phyloP scores from a whole-genome alignment of 1,140 invertebrate genomes.

The Aphelinus certus region DNA sequence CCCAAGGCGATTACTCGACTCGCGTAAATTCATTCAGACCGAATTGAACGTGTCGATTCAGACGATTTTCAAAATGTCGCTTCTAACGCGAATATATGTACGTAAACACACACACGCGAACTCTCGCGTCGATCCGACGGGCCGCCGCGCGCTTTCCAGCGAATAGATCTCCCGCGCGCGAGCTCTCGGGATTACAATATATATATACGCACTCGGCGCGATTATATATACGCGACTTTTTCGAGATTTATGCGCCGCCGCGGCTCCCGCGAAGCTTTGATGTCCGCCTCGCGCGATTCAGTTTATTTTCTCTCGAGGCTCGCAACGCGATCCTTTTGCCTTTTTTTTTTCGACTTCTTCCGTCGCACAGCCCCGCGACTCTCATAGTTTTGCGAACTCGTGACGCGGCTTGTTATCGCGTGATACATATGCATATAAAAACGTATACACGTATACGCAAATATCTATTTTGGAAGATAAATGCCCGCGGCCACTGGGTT shows the following conservation, averaged over 20 bases:
- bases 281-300: background rate
- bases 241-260: constrained; percentile 12
- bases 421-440: no score
- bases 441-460: no score
- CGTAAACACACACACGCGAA: background rate
- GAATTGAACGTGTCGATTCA: no score
- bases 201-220: no score
- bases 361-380: no score
- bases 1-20: no score
- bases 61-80: background rate
- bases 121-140: constrained; percentile 13
- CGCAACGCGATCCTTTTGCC: background rate
- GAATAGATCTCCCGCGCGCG: background rate
- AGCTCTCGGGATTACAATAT: background rate
- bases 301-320: background rate
- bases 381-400: no score
- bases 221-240: background rate
- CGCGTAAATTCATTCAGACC: no score
- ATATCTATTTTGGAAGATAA: no score
- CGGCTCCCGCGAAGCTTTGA: background rate
- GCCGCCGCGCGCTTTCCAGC: no score
- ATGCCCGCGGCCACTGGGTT: no score
- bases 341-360: background rate
- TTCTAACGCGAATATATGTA: background rate
- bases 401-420: no score